phyloP scores from a whole-genome alignment of 64 coral and sea anemone species.

The Montipora capricornis region DNA sequence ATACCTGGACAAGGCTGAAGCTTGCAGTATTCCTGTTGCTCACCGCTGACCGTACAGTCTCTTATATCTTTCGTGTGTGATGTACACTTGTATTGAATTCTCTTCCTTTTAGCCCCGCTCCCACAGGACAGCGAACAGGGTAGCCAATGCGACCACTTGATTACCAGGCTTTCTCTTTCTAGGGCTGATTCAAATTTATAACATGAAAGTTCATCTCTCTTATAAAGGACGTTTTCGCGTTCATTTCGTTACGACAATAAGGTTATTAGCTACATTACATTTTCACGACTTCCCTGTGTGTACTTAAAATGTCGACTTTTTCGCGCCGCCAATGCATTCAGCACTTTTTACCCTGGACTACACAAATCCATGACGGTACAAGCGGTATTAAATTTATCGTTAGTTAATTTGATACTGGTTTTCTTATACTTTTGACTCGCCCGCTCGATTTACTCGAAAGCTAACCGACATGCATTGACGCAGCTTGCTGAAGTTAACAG shows the following conservation, averaged over 20 bases:
- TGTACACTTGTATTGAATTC: slow-evolving; percentile 7
- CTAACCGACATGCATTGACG: neutral
- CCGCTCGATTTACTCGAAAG: neutral
- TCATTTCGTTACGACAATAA: neutral
- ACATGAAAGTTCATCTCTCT: neutral
- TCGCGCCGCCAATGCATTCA: neutral
- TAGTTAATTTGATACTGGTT: too few relatives aligned
- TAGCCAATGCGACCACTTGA: slow-evolving; percentile 18
- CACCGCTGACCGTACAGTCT: slow-evolving; percentile 16
- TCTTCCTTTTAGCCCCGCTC: neutral
- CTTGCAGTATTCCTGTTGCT: slow-evolving; percentile 6
- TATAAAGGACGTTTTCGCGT: neutral
- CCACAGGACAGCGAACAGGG: slow-evolving; percentile 18
- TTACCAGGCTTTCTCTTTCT: neutral
- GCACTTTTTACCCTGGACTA: neutral
- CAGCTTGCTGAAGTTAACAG: neutral
- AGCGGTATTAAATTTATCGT: too few relatives aligned
- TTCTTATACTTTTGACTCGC: too few relatives aligned
- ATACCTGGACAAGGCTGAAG: slow-evolving; percentile 34
- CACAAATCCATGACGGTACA: neutral
- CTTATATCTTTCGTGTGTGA: neutral
- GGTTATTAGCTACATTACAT: neutral
- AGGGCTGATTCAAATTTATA: neutral
- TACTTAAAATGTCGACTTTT: neutral
- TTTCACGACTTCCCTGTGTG: neutral